Evolutionary conservation across 2,113 vertebrate genomes (phyloP).

Genomic region (Ahaetulla prasina): DNA sequence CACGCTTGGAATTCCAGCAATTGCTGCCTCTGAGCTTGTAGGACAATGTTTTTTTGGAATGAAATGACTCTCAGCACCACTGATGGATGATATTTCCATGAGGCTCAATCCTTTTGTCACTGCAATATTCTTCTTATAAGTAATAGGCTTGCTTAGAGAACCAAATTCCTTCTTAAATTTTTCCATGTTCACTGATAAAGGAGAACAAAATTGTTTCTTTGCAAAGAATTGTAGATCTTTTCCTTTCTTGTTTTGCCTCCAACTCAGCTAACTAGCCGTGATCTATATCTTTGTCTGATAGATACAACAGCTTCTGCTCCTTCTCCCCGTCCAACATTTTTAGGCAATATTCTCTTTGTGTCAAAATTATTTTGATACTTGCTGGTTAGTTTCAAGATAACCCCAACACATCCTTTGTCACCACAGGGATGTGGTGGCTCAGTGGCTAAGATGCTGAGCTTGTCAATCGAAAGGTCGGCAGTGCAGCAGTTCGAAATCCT

Average conservation of each 20-base stretch:
- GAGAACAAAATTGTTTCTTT: constrained; percentile 11
- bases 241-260: neutral
- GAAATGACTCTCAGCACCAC: constrained; percentile 5
- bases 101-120: neutral
- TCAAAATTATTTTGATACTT: neutral
- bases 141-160: neutral
- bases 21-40: neutral
- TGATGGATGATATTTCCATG: neutral
- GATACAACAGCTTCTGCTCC: neutral
- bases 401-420: neutral
- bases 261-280: neutral
- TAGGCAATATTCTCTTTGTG: neutral
- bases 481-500: too few species aligned
- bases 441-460: too few species aligned
- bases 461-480: too few species aligned
- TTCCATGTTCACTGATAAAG: rapidly evolving
- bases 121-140: rapidly evolving
- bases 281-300: neutral
- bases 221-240: neutral
- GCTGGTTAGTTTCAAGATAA: neutral
- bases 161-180: constrained; percentile 11
- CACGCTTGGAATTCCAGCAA: neutral
- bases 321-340: neutral
- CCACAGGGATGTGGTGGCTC: too few species aligned
- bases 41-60: constrained; percentile 3